Evolutionary conservation across 30 jellyfish, hydroid and myxozoan genomes (phyloP).

Genomic region (Mastigias papua): DNA sequence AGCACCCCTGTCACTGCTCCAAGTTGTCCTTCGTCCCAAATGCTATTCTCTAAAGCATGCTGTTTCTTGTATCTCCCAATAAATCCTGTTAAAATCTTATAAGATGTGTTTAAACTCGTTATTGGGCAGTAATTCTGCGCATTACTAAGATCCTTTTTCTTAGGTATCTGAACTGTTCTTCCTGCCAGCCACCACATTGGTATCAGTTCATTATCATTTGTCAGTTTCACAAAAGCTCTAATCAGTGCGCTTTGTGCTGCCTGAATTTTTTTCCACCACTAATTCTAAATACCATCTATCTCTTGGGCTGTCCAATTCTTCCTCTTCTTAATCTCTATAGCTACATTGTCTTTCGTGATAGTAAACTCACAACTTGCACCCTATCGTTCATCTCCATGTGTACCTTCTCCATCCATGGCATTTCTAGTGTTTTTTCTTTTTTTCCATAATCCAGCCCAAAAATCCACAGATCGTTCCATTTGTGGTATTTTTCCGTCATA

Average conservation of each 20-base stretch:
- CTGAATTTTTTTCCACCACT: background rate
- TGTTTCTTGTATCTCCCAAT: background rate
- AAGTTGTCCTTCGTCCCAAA: slow-evolving; percentile 41
- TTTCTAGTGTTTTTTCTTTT: slow-evolving; percentile 22
- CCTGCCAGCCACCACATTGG: background rate
- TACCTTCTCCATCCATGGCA: slow-evolving; percentile 57
- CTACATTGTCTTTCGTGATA: slow-evolving; percentile 33
- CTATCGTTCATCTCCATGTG: slow-evolving; percentile 43
- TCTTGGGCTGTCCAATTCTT: slow-evolving; percentile 43
- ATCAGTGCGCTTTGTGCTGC: background rate
- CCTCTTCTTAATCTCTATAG: slow-evolving; percentile 42
- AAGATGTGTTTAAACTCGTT: background rate
- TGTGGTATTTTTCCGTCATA: slow-evolving; percentile 33
- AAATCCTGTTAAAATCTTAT: background rate
- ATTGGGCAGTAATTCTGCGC: slow-evolving; percentile 2
- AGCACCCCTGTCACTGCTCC: slow-evolving; percentile 31
- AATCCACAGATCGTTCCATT: slow-evolving; percentile 26
- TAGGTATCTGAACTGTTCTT: background rate
- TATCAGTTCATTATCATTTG: slow-evolving; percentile 1
- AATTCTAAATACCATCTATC: slow-evolving; percentile 28
- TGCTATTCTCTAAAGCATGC: background rate
- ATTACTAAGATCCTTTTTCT: background rate
- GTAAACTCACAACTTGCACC: slow-evolving; percentile 44
- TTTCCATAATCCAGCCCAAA: slow-evolving; percentile 29
- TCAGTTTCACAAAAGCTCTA: slow-evolving; percentile 1